Evolutionary conservation across 2,888 invertebrate genomes (phyloP).

Genomic region (Chrysina gloriosa): DNA sequence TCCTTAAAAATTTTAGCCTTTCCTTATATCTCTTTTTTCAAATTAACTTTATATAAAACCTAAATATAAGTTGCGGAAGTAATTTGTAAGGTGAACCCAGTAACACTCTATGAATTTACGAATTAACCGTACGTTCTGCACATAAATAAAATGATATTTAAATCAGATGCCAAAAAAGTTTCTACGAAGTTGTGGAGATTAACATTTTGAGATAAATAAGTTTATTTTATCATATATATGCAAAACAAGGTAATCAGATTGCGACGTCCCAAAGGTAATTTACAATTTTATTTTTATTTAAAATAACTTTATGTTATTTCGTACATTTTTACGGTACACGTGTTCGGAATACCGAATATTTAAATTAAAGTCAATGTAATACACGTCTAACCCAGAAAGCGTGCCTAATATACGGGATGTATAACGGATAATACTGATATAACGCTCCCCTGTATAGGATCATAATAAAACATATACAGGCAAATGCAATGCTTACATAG

Average conservation of each 20-base stretch:
- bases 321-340: conserved; percentile 9
- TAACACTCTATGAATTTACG: too few relatives aligned
- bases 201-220: conserved; percentile 32
- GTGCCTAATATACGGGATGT: too few relatives aligned
- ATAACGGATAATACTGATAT: too few relatives aligned
- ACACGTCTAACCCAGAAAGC: too few relatives aligned
- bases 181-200: neutral
- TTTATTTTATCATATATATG: conserved; percentile 39
- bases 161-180: conserved; percentile 8
- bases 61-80: too few relatives aligned
- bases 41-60: too few relatives aligned
- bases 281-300: conserved; percentile 36
- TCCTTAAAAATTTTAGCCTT: too few relatives aligned
- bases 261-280: conserved; percentile 29
- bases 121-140: neutral
- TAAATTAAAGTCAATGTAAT: conserved; percentile 21
- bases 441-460: too few relatives aligned
- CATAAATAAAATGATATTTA: conserved; percentile 18
- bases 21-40: too few relatives aligned
- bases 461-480: neutral
- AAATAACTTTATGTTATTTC: conserved; percentile 33
- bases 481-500: too few relatives aligned
- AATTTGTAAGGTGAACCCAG: too few relatives aligned
- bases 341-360: conserved; percentile 18
- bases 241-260: conserved; percentile 35